Percentiles rank a stretch among this genome's conserved stretches.
Conservation (phyloP, 2,888 invertebrate species). For the Oithona nana region DNA sequence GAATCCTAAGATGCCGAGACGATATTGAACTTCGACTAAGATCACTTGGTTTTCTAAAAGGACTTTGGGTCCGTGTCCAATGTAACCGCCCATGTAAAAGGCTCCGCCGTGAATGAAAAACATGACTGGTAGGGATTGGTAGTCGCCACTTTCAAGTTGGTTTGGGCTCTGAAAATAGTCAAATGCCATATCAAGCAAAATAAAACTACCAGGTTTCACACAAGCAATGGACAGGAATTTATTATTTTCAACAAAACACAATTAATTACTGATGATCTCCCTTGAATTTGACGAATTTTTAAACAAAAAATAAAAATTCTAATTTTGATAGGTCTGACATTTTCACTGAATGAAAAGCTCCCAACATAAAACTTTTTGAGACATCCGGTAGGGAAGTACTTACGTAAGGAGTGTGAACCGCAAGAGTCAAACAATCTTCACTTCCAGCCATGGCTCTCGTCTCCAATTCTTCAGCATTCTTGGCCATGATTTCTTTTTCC, state of each 20-base stretch:
- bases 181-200: background rate
- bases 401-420: background rate
- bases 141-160: background rate
- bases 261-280: too few relatives aligned
- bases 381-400: background rate
- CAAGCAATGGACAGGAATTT: too few relatives aligned
- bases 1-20: background rate
- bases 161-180: background rate
- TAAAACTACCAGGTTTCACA: too few relatives aligned
- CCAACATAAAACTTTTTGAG: too few relatives aligned
- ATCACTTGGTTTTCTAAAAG: slow-evolving; percentile 2
- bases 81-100: slow-evolving; percentile 2
- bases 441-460: background rate
- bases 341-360: too few relatives aligned
- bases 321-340: background rate
- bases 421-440: background rate
- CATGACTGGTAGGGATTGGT: background rate
- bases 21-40: background rate
- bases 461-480: background rate
- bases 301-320: background rate
- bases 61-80: background rate
- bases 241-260: too few relatives aligned
- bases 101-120: slow-evolving; percentile 14
- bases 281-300: too few relatives aligned
- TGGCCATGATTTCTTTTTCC: background rate